These are phyloP conservation scores for Lepidurus apus DNA, from an alignment of 1,140 invertebrate species.

Conservation along the genomic window DNA sequence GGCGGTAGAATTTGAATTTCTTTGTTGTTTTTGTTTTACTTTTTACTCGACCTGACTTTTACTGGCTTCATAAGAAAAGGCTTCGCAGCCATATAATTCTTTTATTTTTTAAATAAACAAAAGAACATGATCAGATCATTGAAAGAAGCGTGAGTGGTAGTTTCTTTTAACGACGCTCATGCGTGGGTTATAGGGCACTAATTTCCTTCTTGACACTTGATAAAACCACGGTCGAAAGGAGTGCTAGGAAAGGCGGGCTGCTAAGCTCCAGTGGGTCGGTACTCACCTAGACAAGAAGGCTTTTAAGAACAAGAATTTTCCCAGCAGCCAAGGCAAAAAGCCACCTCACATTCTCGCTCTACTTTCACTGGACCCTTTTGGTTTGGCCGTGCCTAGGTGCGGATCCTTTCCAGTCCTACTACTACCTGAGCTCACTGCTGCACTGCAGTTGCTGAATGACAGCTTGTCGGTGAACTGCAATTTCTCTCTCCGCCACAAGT, in stretches of 20 bases:
- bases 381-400: neutral
- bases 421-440: neutral
- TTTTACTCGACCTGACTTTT: too few relatives aligned
- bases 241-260: neutral
- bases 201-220: neutral
- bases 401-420: neutral
- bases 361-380: constrained; percentile 18
- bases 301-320: neutral
- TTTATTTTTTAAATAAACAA: neutral
- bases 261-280: neutral
- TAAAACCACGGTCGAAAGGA: neutral
- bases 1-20: neutral
- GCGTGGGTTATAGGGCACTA: constrained; percentile 13
- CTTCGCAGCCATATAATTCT: neutral
- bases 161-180: neutral
- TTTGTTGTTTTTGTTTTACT: too few relatives aligned
- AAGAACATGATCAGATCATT: neutral
- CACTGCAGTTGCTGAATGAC: constrained; percentile 13
- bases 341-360: constrained; percentile 9
- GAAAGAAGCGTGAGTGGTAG: neutral
- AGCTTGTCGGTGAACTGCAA: neutral
- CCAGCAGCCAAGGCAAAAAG: neutral
- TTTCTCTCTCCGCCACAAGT: neutral
- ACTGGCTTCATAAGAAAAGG: neutral
- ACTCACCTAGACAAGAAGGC: neutral